phyloP scores from a whole-genome alignment of 2,113 vertebrate genomes.

The Dolichotis patagonum region DNA sequence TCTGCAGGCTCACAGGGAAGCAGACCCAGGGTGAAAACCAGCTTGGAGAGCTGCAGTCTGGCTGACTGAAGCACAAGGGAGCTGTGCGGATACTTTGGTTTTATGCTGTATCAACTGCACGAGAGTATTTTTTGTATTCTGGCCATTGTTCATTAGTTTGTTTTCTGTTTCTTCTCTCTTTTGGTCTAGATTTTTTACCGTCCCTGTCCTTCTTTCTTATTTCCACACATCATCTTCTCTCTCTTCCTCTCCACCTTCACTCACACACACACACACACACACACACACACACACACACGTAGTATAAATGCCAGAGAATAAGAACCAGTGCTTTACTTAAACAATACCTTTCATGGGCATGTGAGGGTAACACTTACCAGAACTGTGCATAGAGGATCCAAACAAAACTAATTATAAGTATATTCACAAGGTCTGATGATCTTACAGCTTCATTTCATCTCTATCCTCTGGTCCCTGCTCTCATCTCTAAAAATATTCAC shows the following conservation, averaged over 20 bases:
- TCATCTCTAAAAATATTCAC: not conserved
- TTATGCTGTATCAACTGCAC: not conserved
- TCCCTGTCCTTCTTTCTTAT: not conserved
- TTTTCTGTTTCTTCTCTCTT: not conserved
- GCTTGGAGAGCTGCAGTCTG: not conserved
- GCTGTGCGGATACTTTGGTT: not conserved
- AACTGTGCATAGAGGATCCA: not conserved
- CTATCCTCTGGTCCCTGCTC: not conserved
- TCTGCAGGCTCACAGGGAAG: not conserved
- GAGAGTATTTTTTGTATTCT: not conserved
- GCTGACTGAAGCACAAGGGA: too few relatives aligned
- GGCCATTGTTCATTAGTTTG: not conserved
- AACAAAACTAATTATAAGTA: not conserved
- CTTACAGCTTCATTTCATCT: not conserved
- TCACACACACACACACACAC: too few relatives aligned
- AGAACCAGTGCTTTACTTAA: not conserved
- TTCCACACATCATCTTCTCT: not conserved
- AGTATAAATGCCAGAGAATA: not conserved
- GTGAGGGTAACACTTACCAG: not conserved
- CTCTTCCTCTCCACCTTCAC: too few relatives aligned
- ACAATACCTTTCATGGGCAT: not conserved
- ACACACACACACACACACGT: too few relatives aligned
- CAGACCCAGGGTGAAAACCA: not conserved
- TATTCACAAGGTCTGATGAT: not conserved
- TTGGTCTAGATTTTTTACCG: not conserved